Percentiles rank a stretch among this genome's conserved stretches.
Evolutionary conservation across 2,888 invertebrate genomes (phyloP).

Genomic region (Eupsilia transversa): DNA sequence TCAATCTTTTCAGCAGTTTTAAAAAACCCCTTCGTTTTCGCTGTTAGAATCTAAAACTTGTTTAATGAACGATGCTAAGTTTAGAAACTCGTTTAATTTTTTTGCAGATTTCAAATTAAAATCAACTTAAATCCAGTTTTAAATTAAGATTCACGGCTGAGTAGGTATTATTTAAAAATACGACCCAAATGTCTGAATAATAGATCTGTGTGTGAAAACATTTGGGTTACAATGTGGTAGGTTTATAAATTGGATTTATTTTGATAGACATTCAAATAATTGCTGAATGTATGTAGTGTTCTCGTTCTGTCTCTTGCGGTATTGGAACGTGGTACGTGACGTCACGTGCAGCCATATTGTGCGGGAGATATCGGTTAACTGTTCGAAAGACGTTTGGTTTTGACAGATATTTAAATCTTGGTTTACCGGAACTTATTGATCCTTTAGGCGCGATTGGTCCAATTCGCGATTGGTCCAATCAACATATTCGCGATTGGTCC

Average conservation of each 20-base stretch:
- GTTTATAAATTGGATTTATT: conserved; percentile 16
- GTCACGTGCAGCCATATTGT: conserved; percentile 42
- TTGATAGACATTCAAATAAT: conserved; percentile 30
- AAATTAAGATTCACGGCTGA: conserved; percentile 1
- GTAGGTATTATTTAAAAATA: neutral
- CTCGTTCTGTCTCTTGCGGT: conserved; percentile 16
- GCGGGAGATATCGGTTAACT: conserved; percentile 17
- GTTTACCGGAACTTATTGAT: neutral
- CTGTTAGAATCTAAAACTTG: neutral
- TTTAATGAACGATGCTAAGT: neutral
- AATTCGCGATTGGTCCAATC: too few relatives aligned
- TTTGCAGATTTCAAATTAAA: conserved; percentile 22
- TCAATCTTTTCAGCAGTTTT: neutral
- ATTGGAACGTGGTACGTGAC: conserved; percentile 28
- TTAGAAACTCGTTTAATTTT: conserved; percentile 20
- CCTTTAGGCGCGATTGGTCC: too few relatives aligned
- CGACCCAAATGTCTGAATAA: neutral
- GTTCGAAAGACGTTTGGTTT: conserved; percentile 19
- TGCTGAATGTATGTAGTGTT: conserved; percentile 31
- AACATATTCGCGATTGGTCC: too few relatives aligned
- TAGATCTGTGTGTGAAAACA: neutral
- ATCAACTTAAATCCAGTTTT: neutral
- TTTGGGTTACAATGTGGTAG: too few relatives aligned
- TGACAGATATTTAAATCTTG: conserved; percentile 42
- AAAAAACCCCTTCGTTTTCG: neutral